Evolutionary conservation across 2,888 invertebrate genomes (phyloP).

Genomic region (Cenopis cana): DNA sequence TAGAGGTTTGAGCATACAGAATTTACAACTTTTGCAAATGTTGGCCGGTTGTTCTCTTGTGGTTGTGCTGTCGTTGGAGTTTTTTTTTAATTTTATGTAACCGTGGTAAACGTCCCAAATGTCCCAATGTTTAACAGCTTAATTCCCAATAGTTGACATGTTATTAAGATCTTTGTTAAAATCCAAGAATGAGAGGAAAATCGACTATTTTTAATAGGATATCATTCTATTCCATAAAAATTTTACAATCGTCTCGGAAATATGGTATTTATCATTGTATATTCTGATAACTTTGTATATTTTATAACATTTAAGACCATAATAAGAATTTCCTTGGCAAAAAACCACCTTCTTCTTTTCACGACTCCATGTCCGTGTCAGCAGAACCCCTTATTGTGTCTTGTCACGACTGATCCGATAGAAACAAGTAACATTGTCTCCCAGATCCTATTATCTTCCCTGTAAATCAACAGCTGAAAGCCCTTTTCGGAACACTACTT

Average conservation of each 20-base stretch:
- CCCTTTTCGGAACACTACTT: conserved; percentile 40
- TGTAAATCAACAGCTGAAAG: conserved; percentile 40
- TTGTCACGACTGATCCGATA: conserved; percentile 6
- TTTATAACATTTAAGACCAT: no score
- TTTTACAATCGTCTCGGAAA: no score
- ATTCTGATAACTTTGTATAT: no score
- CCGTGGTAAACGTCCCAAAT: no score
- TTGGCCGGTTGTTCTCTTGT: background rate
- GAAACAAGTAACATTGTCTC: conserved; percentile 18
- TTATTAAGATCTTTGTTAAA: background rate
- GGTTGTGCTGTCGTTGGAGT: background rate
- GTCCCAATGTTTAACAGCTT: no score
- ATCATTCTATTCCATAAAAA: no score
- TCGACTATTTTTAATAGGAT: no score
- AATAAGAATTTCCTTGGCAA: background rate
- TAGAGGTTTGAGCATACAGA: conserved; percentile 12
- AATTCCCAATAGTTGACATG: no score
- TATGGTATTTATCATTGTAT: no score
- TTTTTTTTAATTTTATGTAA: background rate
- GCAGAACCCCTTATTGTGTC: background rate
- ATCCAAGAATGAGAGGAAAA: background rate
- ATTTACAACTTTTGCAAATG: conserved; percentile 11
- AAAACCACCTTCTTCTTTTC: background rate
- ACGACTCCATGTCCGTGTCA: background rate
- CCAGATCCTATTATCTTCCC: conserved; percentile 35